These are phyloP conservation scores for Plagodis dolabraria DNA, from an alignment of 2,888 invertebrate genomes.

Conservation along the genomic window DNA sequence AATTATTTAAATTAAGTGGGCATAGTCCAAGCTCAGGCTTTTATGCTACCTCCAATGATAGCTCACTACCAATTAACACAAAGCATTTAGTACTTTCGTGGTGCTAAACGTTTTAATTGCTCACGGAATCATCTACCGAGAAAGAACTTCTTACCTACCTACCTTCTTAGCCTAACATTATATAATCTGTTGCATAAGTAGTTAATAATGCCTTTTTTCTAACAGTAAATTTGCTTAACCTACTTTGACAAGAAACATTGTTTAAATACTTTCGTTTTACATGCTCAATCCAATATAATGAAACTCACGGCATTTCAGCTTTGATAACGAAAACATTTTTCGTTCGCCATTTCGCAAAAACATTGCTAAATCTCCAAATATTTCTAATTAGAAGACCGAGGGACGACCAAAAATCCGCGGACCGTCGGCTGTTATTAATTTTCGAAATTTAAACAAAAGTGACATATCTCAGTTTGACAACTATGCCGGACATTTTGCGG, in stretches of 20 bases:
- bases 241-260: not conserved
- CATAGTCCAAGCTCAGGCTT: too few species aligned
- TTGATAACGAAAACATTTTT: conserved; percentile 42
- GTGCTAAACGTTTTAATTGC: too few species aligned
- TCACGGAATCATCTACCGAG: not conserved
- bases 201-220: too few species aligned
- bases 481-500: conserved; percentile 71
- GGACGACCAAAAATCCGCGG: conserved; percentile 63
- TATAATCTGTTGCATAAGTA: too few species aligned
- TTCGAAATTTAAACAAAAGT: conserved; percentile 81
- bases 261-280: not conserved
- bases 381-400: conserved; percentile 74
- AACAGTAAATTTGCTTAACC: too few species aligned
- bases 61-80: too few species aligned
- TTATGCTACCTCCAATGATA: too few species aligned
- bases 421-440: conserved; percentile 72
- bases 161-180: too few species aligned
- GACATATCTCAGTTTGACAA: conserved; percentile 75
- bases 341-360: conserved; percentile 50
- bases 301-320: conserved; percentile 34
- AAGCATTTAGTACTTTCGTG: too few species aligned
- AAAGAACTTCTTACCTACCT: not conserved
- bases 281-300: conserved; percentile 22
- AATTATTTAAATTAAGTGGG: too few species aligned
- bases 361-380: conserved; percentile 69